Evolutionary conservation across 2,797 vertebrate genomes (phyloP).

Genomic region (Telmatherina bonti): DNA sequence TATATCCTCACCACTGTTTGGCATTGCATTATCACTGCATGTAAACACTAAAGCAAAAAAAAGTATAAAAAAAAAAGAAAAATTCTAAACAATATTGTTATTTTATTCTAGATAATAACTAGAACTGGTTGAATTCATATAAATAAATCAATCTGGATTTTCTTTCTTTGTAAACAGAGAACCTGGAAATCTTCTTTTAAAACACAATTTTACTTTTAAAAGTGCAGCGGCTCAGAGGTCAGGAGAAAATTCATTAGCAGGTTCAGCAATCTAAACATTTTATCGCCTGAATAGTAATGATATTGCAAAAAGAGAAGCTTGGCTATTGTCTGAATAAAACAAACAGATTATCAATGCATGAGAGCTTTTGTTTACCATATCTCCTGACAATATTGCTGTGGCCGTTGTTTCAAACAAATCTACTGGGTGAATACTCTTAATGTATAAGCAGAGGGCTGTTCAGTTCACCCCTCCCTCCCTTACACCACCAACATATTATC

Average conservation of each 20-base stretch:
- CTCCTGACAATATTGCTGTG: constrained; percentile 47
- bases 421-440: constrained; percentile 30
- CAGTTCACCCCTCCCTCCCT: constrained; percentile 55
- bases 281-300: constrained; percentile 19
- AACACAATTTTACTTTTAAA: not conserved
- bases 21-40: too few relatives aligned
- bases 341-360: constrained; percentile 59
- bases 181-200: not conserved
- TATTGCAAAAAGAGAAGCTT: constrained; percentile 16
- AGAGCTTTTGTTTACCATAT: constrained; percentile 55
- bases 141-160: too few relatives aligned
- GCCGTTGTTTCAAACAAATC: constrained; percentile 42
- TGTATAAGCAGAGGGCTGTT: constrained; percentile 37
- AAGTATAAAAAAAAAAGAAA: too few relatives aligned
- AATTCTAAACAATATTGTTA: too few relatives aligned
- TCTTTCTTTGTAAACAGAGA: too few relatives aligned
- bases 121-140: too few relatives aligned
- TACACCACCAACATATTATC: constrained; percentile 70
- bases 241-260: constrained; percentile 24
- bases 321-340: constrained; percentile 50
- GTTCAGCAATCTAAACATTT: constrained; percentile 28
- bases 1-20: too few relatives aligned
- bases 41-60: too few relatives aligned
- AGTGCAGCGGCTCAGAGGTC: not conserved
- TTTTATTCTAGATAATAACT: too few relatives aligned